Conservation (phyloP, 2,888 invertebrate species). For the Pandemis heparana region DNA sequence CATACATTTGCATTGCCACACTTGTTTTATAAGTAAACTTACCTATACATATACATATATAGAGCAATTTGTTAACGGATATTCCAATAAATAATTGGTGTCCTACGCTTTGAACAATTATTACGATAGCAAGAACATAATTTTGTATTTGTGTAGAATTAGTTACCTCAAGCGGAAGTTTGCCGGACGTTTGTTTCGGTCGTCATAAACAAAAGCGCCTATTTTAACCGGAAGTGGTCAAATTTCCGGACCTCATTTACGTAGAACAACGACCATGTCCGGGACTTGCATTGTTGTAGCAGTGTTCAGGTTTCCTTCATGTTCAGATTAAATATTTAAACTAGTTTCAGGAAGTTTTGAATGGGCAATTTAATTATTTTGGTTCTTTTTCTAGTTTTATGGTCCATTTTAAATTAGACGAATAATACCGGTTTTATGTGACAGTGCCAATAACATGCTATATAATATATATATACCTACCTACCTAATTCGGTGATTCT, state of each 20-base stretch:
- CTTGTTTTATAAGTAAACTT: no score
- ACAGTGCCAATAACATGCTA: no score
- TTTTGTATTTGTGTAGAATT: background rate
- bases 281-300: background rate
- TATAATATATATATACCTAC: background rate
- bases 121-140: conserved; percentile 6
- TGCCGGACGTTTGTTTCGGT: conserved; percentile 20
- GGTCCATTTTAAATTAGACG: background rate
- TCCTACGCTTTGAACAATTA: background rate
- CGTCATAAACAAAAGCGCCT: conserved; percentile 17
- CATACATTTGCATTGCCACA: no score
- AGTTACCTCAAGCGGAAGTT: background rate
- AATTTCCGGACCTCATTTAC: conserved; percentile 30
- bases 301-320: background rate
- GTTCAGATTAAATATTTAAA: background rate
- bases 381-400: background rate
- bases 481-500: background rate
- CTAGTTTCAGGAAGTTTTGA: background rate
- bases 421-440: background rate
- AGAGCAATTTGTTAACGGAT: background rate
- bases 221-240: conserved; percentile 26
- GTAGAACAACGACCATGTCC: conserved; percentile 11
- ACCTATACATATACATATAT: background rate
- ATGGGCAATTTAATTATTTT: background rate
- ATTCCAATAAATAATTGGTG: background rate